These are phyloP conservation scores for Andrena bucephala DNA, from an alignment of 2,888 invertebrate species.

Conservation along the genomic window DNA sequence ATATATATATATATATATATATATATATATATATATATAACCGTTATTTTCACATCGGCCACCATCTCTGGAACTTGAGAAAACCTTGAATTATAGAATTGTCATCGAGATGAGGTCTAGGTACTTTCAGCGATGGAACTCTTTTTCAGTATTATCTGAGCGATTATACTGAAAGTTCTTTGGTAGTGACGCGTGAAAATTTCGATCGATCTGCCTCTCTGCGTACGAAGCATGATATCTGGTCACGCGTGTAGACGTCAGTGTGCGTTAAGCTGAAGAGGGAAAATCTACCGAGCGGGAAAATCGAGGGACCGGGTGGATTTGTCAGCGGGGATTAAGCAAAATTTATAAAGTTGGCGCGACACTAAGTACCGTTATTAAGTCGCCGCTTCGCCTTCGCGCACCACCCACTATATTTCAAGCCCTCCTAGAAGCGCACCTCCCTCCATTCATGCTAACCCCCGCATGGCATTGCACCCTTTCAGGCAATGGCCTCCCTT, in stretches of 20 bases:
- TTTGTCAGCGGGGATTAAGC: conserved; percentile 65
- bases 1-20: too few relatives aligned
- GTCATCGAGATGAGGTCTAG: too few relatives aligned
- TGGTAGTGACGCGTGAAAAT: background rate
- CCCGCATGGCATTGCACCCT: conserved; percentile 58
- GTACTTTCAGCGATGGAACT: too few relatives aligned
- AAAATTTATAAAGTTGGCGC: conserved; percentile 71
- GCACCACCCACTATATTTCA: conserved; percentile 22
- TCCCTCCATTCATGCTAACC: conserved; percentile 47
- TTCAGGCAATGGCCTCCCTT: conserved; percentile 58
- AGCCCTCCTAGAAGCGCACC: conserved; percentile 26
- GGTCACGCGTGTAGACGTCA: background rate
- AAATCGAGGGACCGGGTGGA: conserved; percentile 22
- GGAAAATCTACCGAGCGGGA: conserved; percentile 17
- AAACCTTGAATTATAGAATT: too few relatives aligned
- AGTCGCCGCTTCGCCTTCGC: conserved; percentile 48
- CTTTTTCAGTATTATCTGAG: too few relatives aligned
- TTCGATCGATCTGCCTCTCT: conserved; percentile 5
- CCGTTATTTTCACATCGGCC: too few relatives aligned
- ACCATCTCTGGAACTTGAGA: too few relatives aligned
- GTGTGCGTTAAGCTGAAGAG: conserved; percentile 4
- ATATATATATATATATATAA: too few relatives aligned
- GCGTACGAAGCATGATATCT: background rate
- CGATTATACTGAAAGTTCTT: background rate
- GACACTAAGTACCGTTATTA: conserved; percentile 70